These are phyloP conservation scores for Lepisosteus oculatus DNA, from an alignment of 2,113 vertebrate genomes.

Conservation along the genomic window DNA sequence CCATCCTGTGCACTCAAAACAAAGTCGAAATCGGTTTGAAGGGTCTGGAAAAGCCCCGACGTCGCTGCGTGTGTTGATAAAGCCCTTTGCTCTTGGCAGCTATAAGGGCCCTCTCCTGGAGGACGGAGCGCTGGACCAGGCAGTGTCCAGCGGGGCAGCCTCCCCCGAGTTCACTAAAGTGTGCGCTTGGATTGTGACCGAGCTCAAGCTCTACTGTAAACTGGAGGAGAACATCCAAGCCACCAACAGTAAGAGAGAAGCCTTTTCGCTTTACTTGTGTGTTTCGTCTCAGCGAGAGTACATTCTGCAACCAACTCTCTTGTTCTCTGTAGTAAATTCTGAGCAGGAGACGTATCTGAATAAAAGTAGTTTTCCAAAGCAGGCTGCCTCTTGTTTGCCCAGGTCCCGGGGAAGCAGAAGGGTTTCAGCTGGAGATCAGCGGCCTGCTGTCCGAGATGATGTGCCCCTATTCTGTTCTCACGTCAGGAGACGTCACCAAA, in stretches of 20 bases:
- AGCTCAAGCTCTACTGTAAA: slow-evolving; percentile 83
- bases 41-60: too few relatives aligned
- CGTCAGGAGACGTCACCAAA: slow-evolving; percentile 83
- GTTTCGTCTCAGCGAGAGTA: background rate
- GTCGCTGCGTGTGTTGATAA: slow-evolving; percentile 1
- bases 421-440: slow-evolving; percentile 94
- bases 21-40: too few relatives aligned
- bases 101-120: slow-evolving; percentile 94
- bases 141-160: slow-evolving; percentile 74
- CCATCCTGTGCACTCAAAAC: too few relatives aligned
- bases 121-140: slow-evolving; percentile 80
- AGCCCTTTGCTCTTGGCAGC: slow-evolving; percentile 59
- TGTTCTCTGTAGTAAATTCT: background rate
- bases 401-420: slow-evolving; percentile 90
- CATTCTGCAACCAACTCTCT: too few relatives aligned
- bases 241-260: slow-evolving; percentile 82
- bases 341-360: background rate
- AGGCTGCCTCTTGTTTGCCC: slow-evolving; percentile 12
- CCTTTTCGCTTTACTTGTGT: background rate
- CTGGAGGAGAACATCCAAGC: slow-evolving; percentile 95
- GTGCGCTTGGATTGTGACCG: slow-evolving; percentile 89
- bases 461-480: slow-evolving; percentile 84
- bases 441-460: slow-evolving; percentile 88
- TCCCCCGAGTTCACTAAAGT: slow-evolving; percentile 94
- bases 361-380: slow-evolving; percentile 1